Evolutionary conservation across 92 coral and sea anemone genomes (phyloP), one percentile per base, ranked within the genome.

Genomic region (Ricordea florida): DNA sequence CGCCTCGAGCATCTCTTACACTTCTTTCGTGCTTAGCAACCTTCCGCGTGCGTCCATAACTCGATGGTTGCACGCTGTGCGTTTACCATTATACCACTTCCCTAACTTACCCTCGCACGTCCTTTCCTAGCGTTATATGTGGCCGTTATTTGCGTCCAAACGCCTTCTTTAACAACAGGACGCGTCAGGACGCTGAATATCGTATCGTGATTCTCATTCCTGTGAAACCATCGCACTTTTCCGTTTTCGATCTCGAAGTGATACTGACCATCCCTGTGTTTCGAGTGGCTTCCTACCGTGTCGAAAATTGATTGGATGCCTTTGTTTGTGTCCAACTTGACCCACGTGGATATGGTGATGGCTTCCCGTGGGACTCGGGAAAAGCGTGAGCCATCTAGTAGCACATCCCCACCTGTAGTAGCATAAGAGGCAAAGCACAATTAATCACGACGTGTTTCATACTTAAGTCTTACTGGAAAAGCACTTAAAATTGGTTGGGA

Each of bases 261-360:
- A 51, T 96, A 96, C 74, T 92, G 99, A 0, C 99, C 94, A 27
- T 89, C 94, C 45, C 55, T 85, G 62, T 89, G 94, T 20, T 46
- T 60, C 25, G 94, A 89, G 37, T 89, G 94, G 63, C 91, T 89
- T 25, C 94, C 94, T 10, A 89, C 86, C 22, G 94, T 89, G 76
- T 89, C 99, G 61, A 96, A 96, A 57, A 96, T 92, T 1, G 99
- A 96, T 71, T 96, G 99, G 20, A 96, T 93, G 22, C 99, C 99
- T 8, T 81, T 80, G 28, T 76, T 87, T 35, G 99, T 96, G 33
- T 77, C 90, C 26, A 96, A 91, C 52, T 92, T 96, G 7, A 96
- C 55, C 99, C 99, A 96, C 3, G 85, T 89, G 38, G 97, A 76
- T 83, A 96, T 92, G 50, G 99, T 96, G 67, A 96, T 96, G 10